phyloP scores from a whole-genome alignment of 2,113 vertebrate species.

The Neogobius melanostomus region DNA sequence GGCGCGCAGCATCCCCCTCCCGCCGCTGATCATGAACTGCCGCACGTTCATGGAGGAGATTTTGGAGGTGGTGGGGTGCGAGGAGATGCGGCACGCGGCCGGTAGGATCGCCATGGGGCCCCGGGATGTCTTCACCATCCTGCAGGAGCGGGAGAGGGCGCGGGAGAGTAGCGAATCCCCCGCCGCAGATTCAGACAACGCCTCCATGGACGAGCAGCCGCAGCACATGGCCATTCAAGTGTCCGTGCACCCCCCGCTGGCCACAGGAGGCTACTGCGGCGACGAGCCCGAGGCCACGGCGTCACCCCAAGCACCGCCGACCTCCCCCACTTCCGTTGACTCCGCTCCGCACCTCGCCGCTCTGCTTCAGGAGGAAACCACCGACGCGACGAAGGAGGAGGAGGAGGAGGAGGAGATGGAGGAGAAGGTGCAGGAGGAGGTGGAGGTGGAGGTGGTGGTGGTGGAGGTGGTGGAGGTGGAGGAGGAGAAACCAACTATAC shows the following conservation, averaged over 20 bases:
- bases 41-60: slow-evolving; percentile 99
- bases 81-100: slow-evolving; percentile 89
- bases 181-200: slow-evolving; percentile 87
- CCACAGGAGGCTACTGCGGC: slow-evolving; percentile 65
- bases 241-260: slow-evolving; percentile 86
- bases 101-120: slow-evolving; percentile 41
- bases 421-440: too few relatives aligned
- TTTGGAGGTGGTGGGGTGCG: slow-evolving; percentile 94
- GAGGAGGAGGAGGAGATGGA: too few relatives aligned
- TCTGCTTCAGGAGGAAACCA: slow-evolving; percentile 27
- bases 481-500: not conserved
- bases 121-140: slow-evolving; percentile 86
- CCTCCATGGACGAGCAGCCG: slow-evolving; percentile 88
- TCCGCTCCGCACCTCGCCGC: not conserved
- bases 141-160: slow-evolving; percentile 80
- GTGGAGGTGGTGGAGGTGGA: not conserved
- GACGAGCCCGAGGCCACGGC: slow-evolving; percentile 67
- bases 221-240: slow-evolving; percentile 97
- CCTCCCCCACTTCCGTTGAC: slow-evolving; percentile 24
- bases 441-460: not conserved
- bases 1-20: slow-evolving; percentile 93
- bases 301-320: slow-evolving; percentile 20
- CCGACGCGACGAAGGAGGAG: not conserved
- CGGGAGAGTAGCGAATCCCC: slow-evolving; percentile 86
- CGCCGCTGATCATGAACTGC: slow-evolving; percentile 98